Percentiles rank a stretch among this genome's conserved stretches.
phyloP scores from a whole-genome alignment of 2,888 invertebrate species.

The Phyto melanocephala region DNA sequence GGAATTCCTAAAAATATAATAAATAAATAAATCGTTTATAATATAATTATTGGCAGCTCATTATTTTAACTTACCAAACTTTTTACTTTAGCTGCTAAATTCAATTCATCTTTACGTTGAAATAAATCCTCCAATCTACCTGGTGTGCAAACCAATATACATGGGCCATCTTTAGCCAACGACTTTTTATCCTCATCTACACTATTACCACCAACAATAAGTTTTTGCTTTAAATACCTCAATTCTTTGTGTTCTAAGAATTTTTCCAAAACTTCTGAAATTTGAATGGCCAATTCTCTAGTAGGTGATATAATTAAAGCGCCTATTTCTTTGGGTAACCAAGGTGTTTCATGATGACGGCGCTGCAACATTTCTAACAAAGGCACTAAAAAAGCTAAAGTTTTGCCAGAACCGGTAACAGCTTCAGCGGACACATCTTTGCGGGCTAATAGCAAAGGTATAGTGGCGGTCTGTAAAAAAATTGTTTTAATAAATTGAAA shows the following conservation, averaged over 20 bases:
- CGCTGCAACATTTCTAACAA: slow-evolving; percentile 89
- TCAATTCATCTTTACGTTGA: slow-evolving; percentile 84
- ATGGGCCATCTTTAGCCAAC: slow-evolving; percentile 85
- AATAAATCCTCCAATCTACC: slow-evolving; percentile 94
- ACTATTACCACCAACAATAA: slow-evolving; percentile 90
- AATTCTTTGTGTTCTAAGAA: slow-evolving; percentile 81
- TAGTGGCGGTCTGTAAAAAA: slow-evolving; percentile 88
- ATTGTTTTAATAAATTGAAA: too few species aligned
- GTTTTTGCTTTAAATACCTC: slow-evolving; percentile 80
- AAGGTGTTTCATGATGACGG: slow-evolving; percentile 82
- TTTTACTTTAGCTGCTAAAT: slow-evolving; percentile 86
- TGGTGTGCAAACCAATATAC: slow-evolving; percentile 96
- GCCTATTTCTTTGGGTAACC: slow-evolving; percentile 88
- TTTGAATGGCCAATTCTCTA: slow-evolving; percentile 95
- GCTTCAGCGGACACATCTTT: slow-evolving; percentile 99
- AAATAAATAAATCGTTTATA: background rate
- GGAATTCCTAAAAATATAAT: slow-evolving; percentile 84
- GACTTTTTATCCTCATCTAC: slow-evolving; percentile 87
- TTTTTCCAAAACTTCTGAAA: slow-evolving; percentile 83
- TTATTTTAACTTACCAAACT: slow-evolving; percentile 82
- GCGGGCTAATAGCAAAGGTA: slow-evolving; percentile 91
- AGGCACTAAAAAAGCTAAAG: slow-evolving; percentile 96
- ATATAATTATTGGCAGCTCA: too few species aligned
- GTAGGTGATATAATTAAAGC: slow-evolving; percentile 97
- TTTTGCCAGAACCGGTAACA: slow-evolving; percentile 99